A percentile compares a stretch with the other conserved stretches of the same genome.
These are phyloP conservation scores for Lepidothrix coronata DNA, from an alignment of 2,113 vertebrate species.

Conservation along the genomic window DNA sequence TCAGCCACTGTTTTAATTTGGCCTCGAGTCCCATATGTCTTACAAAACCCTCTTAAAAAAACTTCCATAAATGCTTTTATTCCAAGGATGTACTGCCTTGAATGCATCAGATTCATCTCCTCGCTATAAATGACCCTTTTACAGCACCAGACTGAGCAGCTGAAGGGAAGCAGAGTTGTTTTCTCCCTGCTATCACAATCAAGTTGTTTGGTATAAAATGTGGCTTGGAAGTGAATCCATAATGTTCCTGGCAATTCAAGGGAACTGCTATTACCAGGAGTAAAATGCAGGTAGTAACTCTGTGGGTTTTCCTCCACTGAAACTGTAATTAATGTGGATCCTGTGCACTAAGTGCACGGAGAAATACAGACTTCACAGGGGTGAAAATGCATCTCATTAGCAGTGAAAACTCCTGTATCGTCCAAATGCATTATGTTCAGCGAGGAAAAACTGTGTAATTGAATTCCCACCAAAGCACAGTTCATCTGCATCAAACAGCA, in stretches of 20 bases:
- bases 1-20: background rate
- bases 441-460: constrained; percentile 48
- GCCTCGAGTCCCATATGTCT: background rate
- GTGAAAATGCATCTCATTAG: constrained; percentile 66
- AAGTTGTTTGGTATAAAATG: constrained; percentile 48
- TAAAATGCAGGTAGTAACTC: constrained; percentile 49
- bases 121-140: background rate
- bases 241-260: constrained; percentile 19
- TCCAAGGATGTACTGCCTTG: background rate
- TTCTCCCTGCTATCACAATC: constrained; percentile 24
- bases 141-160: background rate
- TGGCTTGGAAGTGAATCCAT: constrained; percentile 44
- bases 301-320: constrained; percentile 21
- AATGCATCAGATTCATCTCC: background rate
- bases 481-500: constrained; percentile 52
- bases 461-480: constrained; percentile 64
- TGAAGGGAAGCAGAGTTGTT: background rate
- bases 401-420: constrained; percentile 21
- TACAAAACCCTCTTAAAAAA: background rate
- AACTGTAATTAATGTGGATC: constrained; percentile 66
- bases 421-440: constrained; percentile 52
- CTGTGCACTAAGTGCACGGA: constrained; percentile 32
- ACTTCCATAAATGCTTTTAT: background rate
- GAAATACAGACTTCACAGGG: constrained; percentile 52
- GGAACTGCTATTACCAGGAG: constrained; percentile 40